Conservation (phyloP, 2,797 vertebrate genomes). For the Lepus townsendii region DNA sequence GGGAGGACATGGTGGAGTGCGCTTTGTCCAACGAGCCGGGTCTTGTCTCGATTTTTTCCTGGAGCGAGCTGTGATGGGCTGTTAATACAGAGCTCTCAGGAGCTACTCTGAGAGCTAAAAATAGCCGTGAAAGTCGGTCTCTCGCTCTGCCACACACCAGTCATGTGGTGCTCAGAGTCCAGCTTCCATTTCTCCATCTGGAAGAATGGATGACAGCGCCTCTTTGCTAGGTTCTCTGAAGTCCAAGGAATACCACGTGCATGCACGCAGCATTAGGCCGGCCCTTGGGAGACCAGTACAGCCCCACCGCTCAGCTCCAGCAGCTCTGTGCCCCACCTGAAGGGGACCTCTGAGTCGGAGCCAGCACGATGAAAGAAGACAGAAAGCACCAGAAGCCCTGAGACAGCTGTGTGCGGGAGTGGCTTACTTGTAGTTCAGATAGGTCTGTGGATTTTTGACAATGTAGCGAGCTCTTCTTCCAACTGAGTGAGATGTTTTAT, state of each 20-base stretch:
- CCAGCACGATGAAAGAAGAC: not conserved
- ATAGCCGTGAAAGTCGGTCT: too few species aligned
- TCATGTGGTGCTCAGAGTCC: accelerated
- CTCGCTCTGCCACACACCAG: not conserved
- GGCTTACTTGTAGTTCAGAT: constrained; percentile 95
- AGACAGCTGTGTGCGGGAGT: accelerated
- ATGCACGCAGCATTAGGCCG: accelerated
- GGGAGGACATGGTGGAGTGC: not conserved
- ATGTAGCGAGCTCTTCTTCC: constrained; percentile 95
- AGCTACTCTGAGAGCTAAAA: not conserved
- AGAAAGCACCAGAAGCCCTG: accelerated
- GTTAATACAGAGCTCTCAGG: accelerated
- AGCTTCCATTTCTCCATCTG: not conserved
- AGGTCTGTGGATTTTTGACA: constrained; percentile 96
- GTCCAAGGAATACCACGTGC: accelerated
- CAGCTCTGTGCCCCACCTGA: not conserved
- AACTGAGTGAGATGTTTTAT: constrained; percentile 96
- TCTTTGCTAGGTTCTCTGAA: not conserved
- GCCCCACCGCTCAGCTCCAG: not conserved
- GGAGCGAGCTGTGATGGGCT: not conserved
- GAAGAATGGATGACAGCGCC: accelerated
- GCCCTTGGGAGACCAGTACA: not conserved
- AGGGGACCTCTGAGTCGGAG: not conserved
- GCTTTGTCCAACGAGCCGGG: not conserved
- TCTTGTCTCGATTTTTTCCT: not conserved